These are phyloP conservation scores for Tenualosa thibaudeaui DNA, from an alignment of 2,797 vertebrate species.

Conservation along the genomic window DNA sequence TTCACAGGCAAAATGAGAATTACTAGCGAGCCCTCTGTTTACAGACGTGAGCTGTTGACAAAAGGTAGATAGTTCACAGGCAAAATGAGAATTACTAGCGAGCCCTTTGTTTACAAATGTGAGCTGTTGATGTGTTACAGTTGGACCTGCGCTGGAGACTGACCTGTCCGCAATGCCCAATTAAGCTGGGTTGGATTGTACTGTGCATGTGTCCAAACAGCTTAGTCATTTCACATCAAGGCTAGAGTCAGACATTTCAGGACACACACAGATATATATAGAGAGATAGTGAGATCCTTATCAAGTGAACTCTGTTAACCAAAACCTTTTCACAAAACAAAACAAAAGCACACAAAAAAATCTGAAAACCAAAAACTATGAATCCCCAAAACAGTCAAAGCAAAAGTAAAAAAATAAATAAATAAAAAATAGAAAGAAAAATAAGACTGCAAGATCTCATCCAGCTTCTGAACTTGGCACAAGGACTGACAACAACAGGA, in stretches of 20 bases:
- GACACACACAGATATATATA: not conserved
- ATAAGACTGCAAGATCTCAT: not conserved
- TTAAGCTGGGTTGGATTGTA: not conserved
- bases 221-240: not conserved
- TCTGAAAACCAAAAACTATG: not conserved
- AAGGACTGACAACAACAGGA: not conserved
- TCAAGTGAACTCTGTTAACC: not conserved
- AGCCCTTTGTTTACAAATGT: not conserved
- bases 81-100: not conserved
- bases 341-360: not conserved
- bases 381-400: not conserved
- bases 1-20: not conserved
- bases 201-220: not conserved
- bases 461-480: not conserved
- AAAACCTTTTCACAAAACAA: not conserved
- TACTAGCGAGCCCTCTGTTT: not conserved
- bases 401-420: no score
- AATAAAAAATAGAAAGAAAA: no score
- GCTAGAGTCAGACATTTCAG: not conserved
- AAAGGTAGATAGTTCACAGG: not conserved
- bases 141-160: not conserved
- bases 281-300: not conserved
- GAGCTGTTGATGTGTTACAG: not conserved
- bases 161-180: not conserved
- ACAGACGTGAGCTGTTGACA: not conserved